Evolutionary conservation across 2,113 vertebrate species (phyloP).

Genomic region (Fregetta grallaria): DNA sequence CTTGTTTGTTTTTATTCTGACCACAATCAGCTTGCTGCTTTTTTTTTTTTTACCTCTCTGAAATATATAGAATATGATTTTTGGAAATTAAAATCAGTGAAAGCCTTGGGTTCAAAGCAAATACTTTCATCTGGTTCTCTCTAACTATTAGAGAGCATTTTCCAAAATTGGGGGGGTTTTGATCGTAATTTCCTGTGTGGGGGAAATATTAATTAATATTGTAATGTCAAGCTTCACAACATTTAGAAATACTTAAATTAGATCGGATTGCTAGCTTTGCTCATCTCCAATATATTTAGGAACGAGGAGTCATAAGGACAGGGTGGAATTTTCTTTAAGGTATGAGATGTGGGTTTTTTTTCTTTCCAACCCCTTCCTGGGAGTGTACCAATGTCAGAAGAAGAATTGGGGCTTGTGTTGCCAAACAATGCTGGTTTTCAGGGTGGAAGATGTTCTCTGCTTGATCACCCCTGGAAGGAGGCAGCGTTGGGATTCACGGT

Average conservation of each 20-base stretch:
- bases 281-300: neutral
- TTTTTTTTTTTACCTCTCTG: neutral
- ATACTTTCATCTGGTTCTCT: neutral
- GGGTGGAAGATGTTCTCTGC: neutral
- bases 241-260: neutral
- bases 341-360: neutral
- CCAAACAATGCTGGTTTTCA: neutral
- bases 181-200: neutral
- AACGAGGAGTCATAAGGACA: neutral
- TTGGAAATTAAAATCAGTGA: neutral
- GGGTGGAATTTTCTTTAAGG: neutral
- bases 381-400: neutral
- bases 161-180: accelerated
- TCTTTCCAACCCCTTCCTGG: neutral
- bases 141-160: neutral
- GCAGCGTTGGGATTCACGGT: neutral
- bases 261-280: neutral
- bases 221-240: neutral
- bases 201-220: neutral
- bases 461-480: neutral
- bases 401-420: neutral
- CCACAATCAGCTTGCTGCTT: neutral
- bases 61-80: neutral
- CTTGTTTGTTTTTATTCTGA: neutral
- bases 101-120: neutral